Evolutionary conservation across 1,140 invertebrate genomes (phyloP), one percentile per base, ranked within the genome.

Genomic region (Papilio glaucus): DNA sequence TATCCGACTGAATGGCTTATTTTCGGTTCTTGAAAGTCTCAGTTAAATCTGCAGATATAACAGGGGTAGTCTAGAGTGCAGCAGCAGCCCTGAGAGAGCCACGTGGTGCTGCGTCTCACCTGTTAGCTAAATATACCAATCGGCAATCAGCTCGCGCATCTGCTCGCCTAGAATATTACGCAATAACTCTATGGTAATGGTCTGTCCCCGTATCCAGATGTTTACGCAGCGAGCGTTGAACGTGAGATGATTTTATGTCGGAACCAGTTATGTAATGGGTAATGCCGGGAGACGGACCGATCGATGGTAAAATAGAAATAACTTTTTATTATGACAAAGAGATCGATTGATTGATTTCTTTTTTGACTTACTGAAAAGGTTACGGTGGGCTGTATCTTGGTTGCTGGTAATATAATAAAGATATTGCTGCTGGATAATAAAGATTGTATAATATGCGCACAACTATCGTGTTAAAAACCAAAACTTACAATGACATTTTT

Each of bases 161-260:
- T 92, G 90, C 88, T 74, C 67, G 72, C 53, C 81, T 85, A 84
- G 88, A 86, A 87, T 86, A 90, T 92, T 90, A 88, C 82, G 90
- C 89, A 91, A 90, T 90, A 87, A 88, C 79, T 89, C 78, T 78
- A 80, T 83, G 81, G 76, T 86, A 85, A 89, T 86, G 77, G 72
- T 84, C 72, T 82, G 80, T 85, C 82, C 81, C 75, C 72, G 74
- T 73, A 75, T 79, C 88, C 89, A 91, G 88, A 90, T 91, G 89
- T 83, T 71, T 71, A 57, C 68, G 13, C 60, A 61, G 75, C 63
- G 86, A 78, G 62, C 86, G 69, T 82, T 85, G 85, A 89, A 90
- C 89, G 72, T 84, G 84, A 82, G 83, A 83, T 85, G 84, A 89
- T 91, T 91, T 86, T 83, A 83, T 83, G 76, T 72, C 72, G 67